Evolutionary conservation across 2,797 vertebrate genomes (phyloP).

Genomic region (Ambastaia sidthimunki): DNA sequence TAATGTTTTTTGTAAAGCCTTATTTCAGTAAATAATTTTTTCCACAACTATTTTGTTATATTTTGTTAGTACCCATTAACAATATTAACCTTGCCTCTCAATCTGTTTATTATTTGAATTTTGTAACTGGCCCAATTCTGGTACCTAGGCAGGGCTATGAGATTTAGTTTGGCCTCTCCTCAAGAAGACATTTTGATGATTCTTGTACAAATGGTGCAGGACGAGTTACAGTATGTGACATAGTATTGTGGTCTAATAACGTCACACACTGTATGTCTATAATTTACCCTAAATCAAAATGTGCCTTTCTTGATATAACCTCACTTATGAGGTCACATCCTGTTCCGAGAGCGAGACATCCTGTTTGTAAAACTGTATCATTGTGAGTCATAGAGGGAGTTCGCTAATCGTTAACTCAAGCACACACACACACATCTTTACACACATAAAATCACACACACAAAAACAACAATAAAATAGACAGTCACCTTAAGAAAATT

Average conservation of each 20-base stretch:
- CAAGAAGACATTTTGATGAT: no score
- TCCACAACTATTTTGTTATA: no score
- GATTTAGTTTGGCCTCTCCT: no score
- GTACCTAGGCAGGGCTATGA: no score
- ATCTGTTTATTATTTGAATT: no score
- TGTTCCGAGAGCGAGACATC: conserved; percentile 4
- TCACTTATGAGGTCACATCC: conserved; percentile 2
- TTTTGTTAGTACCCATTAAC: no score
- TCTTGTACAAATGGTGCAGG: no score
- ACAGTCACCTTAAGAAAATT: conserved; percentile 89
- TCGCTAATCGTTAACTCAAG: background rate
- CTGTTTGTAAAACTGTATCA: background rate
- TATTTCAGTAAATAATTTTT: no score
- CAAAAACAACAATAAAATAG: background rate
- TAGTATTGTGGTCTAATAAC: background rate
- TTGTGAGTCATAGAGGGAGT: background rate
- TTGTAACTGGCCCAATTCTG: no score
- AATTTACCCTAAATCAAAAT: background rate
- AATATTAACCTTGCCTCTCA: no score
- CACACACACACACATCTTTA: background rate
- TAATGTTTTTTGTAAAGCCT: no score
- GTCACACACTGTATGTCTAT: background rate
- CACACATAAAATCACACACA: background rate
- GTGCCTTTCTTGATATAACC: background rate
- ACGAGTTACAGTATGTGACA: no score